Conservation (phyloP, 2,797 vertebrate species). For the Apogon talboti region DNA sequence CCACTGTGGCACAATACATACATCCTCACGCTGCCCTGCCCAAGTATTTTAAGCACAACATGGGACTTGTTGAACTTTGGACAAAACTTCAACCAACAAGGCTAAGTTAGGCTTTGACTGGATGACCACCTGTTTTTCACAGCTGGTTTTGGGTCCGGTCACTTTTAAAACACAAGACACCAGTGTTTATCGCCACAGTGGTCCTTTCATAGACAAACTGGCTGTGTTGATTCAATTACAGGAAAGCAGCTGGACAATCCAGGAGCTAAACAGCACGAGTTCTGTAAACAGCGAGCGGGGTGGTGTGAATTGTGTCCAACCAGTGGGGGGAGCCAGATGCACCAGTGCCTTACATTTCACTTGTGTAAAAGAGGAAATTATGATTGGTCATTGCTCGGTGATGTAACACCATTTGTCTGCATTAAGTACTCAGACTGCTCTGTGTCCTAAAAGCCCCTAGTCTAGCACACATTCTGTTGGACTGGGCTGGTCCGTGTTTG, state of each 20-base stretch:
- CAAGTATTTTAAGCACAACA: conserved; percentile 63
- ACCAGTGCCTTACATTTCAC: conserved; percentile 48
- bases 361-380: conserved; percentile 51
- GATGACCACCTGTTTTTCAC: conserved; percentile 67
- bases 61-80: conserved; percentile 46
- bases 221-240: conserved; percentile 71
- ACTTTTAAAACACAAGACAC: conserved; percentile 63
- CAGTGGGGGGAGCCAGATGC: conserved; percentile 75
- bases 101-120: conserved; percentile 34
- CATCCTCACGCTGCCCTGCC: conserved; percentile 40
- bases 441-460: conserved; percentile 68
- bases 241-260: conserved; percentile 73
- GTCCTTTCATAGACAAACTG: conserved; percentile 69
- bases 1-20: conserved; percentile 45
- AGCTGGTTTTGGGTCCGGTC: conserved; percentile 66
- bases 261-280: conserved; percentile 45
- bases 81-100: conserved; percentile 39
- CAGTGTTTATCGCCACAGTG: conserved; percentile 72
- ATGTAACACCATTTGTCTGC: conserved; percentile 74
- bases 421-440: conserved; percentile 60
- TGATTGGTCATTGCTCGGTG: conserved; percentile 69
- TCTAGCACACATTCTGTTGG: conserved; percentile 60
- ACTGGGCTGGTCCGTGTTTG: conserved; percentile 61
- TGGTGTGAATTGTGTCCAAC: conserved; percentile 42
- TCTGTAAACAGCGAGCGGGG: conserved; percentile 44